Evolutionary conservation across 2,113 vertebrate genomes (phyloP).

Genomic region (Proterorhinus semilunaris): DNA sequence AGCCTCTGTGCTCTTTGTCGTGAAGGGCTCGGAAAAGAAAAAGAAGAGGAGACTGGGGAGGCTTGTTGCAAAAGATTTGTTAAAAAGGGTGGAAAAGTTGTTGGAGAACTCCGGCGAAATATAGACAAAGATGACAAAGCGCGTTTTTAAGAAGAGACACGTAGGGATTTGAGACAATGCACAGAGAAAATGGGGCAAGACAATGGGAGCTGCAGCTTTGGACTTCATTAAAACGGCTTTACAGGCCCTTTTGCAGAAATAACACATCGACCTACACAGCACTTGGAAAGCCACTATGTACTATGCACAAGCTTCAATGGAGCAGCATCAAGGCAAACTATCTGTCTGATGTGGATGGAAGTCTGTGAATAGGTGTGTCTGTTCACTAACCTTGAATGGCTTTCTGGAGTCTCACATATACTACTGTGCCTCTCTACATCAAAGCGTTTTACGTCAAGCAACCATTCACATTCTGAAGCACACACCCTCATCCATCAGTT

Average conservation of each 20-base stretch:
- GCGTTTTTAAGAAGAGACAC: constrained; percentile 1
- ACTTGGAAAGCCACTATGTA: neutral
- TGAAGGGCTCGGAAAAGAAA: constrained; percentile 19
- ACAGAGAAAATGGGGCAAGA: neutral
- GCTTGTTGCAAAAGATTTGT: constrained; percentile 7
- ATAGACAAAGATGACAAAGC: constrained; percentile 6
- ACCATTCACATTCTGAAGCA: neutral
- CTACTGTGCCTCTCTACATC: neutral
- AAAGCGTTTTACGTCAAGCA: neutral
- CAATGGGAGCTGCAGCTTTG: neutral
- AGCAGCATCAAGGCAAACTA: neutral
- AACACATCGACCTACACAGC: neutral
- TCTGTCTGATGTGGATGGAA: neutral
- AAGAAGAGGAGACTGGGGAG: constrained; percentile 19
- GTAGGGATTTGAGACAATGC: constrained; percentile 3
- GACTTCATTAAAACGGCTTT: constrained; percentile 9
- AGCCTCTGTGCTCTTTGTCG: constrained; percentile 37
- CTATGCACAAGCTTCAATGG: neutral
- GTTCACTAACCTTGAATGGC: neutral
- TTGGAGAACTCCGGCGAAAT: constrained; percentile 15
- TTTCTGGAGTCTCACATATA: neutral
- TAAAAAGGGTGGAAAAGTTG: constrained; percentile 29
- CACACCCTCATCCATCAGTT: neutral
- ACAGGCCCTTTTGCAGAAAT: neutral
- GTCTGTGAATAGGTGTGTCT: neutral